Base-by-base conservation (phyloP, 2,113 vertebrate genomes). In the Rousettus leschenaultii region DNA sequence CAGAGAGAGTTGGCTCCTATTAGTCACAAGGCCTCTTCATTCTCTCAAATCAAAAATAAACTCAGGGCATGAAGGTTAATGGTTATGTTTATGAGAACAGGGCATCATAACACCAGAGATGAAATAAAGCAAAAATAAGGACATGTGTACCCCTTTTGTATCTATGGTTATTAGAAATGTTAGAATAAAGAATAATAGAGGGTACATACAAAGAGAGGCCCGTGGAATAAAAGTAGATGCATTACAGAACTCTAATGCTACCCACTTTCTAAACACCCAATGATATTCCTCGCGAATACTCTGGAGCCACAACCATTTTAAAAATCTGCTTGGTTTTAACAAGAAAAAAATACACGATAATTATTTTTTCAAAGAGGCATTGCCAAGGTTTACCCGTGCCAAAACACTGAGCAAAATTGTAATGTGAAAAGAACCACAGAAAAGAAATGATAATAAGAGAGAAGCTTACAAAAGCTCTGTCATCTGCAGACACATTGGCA, bases 321-420 rank as follows among this genome's bases (percentile, higher is more conserved):
- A 80, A 97, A 96, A 96, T 91, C 95, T 93, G 91, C 74, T 97
- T 97, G 97, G 91, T 91, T 95, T 97, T 96, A 94, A 86, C 65
- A 91, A 96, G 79, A 91, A 82, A 88, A 88, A 95, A 96, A 94
- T 73, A 93, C 86, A 94, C 51, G 92, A 95, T 97, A 96, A 97
- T 98, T 96, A 97, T 96, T 97, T 97, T 97, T 96, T 97, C 97
- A 97, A 95, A 78, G 87, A 91, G 94, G 96, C 92, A 78, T 10
- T 97, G 97, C 97, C 97, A 97, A 97, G 74, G 93, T 94, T 96
- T 97, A 89, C 92, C 82, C 91, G 80, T 94, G 97, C 97, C 97
- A 97, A 97, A 97, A 97, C 0, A 43, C 97, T 89, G 97, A 92
- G 57, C 30, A 19, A 96, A 97, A 97, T 97, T 95, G 94, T 96